Evolutionary conservation across 2,888 invertebrate genomes (phyloP).

Genomic region (Dolichomitus sp.): DNA sequence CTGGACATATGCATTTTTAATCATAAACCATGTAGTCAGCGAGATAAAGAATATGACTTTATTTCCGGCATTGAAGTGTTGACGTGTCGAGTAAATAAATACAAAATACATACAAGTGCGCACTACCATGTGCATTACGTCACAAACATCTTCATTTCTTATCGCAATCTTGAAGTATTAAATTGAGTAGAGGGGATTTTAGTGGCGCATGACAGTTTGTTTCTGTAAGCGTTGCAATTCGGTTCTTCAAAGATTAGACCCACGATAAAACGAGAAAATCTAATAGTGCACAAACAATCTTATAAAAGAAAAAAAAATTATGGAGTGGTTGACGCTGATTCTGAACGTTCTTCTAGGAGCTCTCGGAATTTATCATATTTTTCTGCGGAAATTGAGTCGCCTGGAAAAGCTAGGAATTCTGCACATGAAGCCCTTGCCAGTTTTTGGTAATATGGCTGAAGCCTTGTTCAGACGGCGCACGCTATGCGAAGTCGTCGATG

Average conservation of each 20-base stretch:
- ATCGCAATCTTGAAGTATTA: neutral
- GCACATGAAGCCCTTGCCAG: conserved; percentile 50
- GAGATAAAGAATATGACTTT: too few species aligned
- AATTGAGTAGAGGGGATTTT: neutral
- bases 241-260: neutral
- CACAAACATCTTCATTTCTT: neutral
- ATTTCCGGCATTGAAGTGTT: too few species aligned
- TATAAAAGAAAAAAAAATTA: neutral
- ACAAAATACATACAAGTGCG: too few species aligned
- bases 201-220: neutral
- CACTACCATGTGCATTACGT: too few species aligned
- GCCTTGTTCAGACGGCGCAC: conserved; percentile 50
- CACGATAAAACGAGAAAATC: neutral
- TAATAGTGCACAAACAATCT: neutral
- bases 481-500: neutral
- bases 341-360: conserved; percentile 32
- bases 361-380: conserved; percentile 59
- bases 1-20: too few species aligned
- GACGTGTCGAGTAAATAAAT: too few species aligned
- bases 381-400: conserved; percentile 13
- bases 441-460: conserved; percentile 65
- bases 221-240: neutral
- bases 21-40: too few species aligned
- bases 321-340: conserved; percentile 1
- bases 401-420: conserved; percentile 64